These are phyloP conservation scores for Tokudaia tokunoshimensis DNA, from an alignment of 2,797 vertebrate species.

Conservation along the genomic window DNA sequence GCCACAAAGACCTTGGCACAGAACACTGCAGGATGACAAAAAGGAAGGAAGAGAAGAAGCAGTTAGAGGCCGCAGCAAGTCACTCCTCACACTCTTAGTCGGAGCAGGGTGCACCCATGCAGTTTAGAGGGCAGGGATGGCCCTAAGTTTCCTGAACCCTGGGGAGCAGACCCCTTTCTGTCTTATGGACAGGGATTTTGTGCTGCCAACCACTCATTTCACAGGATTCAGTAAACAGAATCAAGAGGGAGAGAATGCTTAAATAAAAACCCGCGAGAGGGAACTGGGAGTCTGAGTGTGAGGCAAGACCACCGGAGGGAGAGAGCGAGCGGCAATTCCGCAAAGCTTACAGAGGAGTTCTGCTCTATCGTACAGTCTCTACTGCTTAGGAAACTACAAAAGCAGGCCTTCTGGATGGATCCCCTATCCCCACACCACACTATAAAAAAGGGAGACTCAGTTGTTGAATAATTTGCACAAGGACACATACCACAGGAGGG, in stretches of 20 bases:
- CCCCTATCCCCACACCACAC: conserved; percentile 2
- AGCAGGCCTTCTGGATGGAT: neutral
- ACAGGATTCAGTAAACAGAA: conserved; percentile 38
- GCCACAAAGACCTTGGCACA: conserved; percentile 99
- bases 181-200: conserved; percentile 45
- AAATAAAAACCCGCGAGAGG: conserved; percentile 63
- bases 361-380: conserved; percentile 17
- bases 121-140: conserved; percentile 78
- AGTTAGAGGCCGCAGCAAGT: conserved; percentile 93
- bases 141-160: conserved; percentile 74
- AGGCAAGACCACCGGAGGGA: conserved; percentile 60
- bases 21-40: conserved; percentile 99
- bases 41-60: conserved; percentile 93
- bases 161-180: conserved; percentile 71
- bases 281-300: neutral
- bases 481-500: conserved; percentile 39
- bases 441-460: conserved; percentile 4
- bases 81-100: conserved; percentile 90
- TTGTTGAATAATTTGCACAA: conserved; percentile 44
- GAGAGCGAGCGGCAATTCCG: neutral
- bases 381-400: neutral
- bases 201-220: conserved; percentile 42
- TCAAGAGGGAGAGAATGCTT: conserved; percentile 68
- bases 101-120: conserved; percentile 84
- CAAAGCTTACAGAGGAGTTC: neutral